Evolutionary conservation across 2,113 vertebrate species (phyloP).

Genomic region (Melanerpes formicivorus): DNA sequence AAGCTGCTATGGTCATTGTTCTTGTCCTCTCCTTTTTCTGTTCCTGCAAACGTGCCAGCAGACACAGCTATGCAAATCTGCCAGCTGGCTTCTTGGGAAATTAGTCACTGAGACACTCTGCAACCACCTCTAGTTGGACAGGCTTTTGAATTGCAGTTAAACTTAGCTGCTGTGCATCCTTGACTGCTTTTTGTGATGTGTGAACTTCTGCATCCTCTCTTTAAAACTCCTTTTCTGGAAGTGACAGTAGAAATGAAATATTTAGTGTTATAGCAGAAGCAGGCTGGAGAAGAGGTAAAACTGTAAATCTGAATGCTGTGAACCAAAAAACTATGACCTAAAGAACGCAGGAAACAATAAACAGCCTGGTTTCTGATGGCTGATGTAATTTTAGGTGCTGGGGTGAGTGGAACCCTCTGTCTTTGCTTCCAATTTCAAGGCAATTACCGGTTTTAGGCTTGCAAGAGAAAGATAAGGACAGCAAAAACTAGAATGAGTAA

Average conservation of each 20-base stretch:
- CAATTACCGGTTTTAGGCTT: constrained; percentile 16
- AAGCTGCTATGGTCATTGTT: accelerated
- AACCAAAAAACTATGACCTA: not conserved
- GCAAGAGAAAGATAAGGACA: constrained; percentile 12
- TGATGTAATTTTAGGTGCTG: not conserved
- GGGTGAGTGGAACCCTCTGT: not conserved
- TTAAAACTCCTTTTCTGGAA: not conserved
- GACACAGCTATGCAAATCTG: not conserved
- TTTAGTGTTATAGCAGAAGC: not conserved
- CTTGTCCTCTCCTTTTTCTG: not conserved
- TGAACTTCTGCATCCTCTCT: not conserved
- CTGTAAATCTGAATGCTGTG: not conserved
- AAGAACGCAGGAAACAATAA: not conserved
- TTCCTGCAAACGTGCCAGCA: not conserved
- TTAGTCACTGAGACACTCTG: not conserved
- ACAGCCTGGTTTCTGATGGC: not conserved
- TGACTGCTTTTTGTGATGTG: not conserved
- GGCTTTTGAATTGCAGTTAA: not conserved
- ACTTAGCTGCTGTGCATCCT: not conserved
- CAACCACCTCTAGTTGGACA: not conserved
- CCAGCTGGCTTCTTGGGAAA: not conserved
- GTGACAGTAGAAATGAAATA: not conserved
- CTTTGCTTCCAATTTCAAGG: not conserved
- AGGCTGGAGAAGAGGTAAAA: not conserved
- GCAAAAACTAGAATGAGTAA: not conserved